Evolutionary conservation across 2,888 invertebrate species (phyloP).

Genomic region (Apotomis turbidana): DNA sequence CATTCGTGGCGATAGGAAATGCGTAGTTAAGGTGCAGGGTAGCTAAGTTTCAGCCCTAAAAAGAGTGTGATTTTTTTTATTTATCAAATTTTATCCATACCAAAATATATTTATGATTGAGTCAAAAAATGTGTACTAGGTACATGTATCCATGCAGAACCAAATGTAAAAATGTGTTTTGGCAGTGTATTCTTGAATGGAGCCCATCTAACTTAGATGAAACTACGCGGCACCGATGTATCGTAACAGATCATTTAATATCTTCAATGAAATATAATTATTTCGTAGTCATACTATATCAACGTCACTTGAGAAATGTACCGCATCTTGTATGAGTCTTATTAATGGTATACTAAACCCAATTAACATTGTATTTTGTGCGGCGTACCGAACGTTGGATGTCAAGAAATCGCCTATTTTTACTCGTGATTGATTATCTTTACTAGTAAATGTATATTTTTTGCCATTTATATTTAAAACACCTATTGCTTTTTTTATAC

Average conservation of each 20-base stretch:
- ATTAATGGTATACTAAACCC: slow-evolving; percentile 36
- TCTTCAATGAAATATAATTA: slow-evolving; percentile 37
- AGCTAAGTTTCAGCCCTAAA: not conserved
- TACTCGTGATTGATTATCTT: not conserved
- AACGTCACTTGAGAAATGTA: slow-evolving; percentile 36
- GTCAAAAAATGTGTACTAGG: too few species aligned
- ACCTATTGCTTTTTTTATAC: too few species aligned
- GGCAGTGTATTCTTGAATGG: slow-evolving; percentile 7
- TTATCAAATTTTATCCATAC: not conserved
- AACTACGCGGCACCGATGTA: slow-evolving; percentile 15
- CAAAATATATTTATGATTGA: not conserved
- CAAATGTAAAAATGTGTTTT: not conserved
- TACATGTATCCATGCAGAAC: not conserved
- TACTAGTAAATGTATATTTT: not conserved
- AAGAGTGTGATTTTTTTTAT: not conserved
- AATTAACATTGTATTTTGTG: slow-evolving; percentile 37
- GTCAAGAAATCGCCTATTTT: not conserved
- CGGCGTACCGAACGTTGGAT: not conserved
- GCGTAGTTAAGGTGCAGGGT: slow-evolving; percentile 4
- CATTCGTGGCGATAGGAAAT: slow-evolving; percentile 31
- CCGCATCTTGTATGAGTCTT: slow-evolving; percentile 38
- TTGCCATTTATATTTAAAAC: not conserved
- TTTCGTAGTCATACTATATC: slow-evolving; percentile 37
- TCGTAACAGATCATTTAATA: slow-evolving; percentile 32
- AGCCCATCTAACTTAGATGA: slow-evolving; percentile 17